Percentiles rank a stretch among this genome's conserved stretches.
These are phyloP conservation scores for Ibidorhyncha struthersii DNA, from an alignment of 2,113 vertebrate genomes.

Conservation along the genomic window DNA sequence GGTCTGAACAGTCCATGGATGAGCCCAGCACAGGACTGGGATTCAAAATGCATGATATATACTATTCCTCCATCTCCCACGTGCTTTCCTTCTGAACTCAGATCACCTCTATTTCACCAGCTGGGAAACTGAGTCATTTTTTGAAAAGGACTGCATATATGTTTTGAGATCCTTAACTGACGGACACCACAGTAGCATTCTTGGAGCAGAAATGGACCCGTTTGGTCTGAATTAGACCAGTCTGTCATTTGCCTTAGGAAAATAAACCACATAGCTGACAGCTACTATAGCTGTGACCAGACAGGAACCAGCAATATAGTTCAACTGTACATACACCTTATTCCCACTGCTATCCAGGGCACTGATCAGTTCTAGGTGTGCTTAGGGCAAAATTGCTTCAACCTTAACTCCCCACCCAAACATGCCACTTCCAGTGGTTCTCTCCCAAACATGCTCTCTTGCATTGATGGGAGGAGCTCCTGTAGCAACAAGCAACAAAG, in stretches of 20 bases:
- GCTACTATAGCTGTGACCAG: not conserved
- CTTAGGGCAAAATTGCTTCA: not conserved
- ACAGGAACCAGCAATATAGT: not conserved
- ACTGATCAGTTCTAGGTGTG: not conserved
- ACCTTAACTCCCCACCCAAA: not conserved
- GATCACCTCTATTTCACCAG: not conserved
- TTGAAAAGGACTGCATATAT: not conserved
- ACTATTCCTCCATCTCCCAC: not conserved
- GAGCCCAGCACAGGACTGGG: not conserved
- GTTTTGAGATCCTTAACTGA: not conserved
- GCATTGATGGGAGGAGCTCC: not conserved
- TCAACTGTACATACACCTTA: not conserved
- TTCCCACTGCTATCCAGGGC: not conserved
- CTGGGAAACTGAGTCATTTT: not conserved
- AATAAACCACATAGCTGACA: not conserved
- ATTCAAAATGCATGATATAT: not conserved
- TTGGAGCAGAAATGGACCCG: not conserved
- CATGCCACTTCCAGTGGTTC: not conserved
- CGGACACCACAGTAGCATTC: not conserved
- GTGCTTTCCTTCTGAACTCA: not conserved
- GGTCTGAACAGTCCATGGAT: not conserved
- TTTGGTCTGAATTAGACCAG: not conserved
- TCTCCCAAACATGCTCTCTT: not conserved
- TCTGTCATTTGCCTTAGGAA: not conserved
- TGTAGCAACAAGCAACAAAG: not conserved